phyloP scores from a whole-genome alignment of 2,113 vertebrate genomes.

The Miniopterus natalensis region DNA sequence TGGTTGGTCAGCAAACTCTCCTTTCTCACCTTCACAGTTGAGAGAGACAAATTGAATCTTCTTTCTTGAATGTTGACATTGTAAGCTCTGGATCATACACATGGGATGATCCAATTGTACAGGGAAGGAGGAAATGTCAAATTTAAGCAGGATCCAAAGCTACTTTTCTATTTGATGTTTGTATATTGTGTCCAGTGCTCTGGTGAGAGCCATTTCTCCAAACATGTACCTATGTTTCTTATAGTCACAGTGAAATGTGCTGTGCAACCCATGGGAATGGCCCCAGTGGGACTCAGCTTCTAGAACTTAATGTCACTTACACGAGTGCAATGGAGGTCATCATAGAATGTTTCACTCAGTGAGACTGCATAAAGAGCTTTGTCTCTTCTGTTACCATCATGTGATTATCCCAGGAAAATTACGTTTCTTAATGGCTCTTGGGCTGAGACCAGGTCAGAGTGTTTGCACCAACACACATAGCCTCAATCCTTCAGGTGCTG shows the following conservation, averaged over 20 bases:
- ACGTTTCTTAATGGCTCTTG: conserved; percentile 81
- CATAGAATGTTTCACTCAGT: conserved; percentile 87
- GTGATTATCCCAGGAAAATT: conserved; percentile 88
- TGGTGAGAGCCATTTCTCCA: conserved; percentile 87
- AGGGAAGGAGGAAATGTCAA: conserved; percentile 81
- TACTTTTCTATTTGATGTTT: conserved; percentile 89
- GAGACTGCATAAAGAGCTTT: conserved; percentile 88
- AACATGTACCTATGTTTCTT: conserved; percentile 89
- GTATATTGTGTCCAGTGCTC: conserved; percentile 85
- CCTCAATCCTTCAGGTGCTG: conserved; percentile 86
- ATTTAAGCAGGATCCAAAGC: conserved; percentile 87
- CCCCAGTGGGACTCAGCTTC: conserved; percentile 85
- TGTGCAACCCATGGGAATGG: conserved; percentile 85
- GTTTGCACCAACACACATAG: conserved; percentile 91
- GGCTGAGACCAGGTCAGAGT: conserved; percentile 89
- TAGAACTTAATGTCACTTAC: conserved; percentile 90
- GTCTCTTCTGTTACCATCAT: conserved; percentile 82
- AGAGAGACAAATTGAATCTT: accelerated
- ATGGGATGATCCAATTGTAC: conserved; percentile 91
- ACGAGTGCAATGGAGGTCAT: conserved; percentile 89
- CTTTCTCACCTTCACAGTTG: background rate
- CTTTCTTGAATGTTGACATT: accelerated
- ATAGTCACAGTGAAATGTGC: conserved; percentile 87
- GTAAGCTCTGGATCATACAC: conserved; percentile 89
- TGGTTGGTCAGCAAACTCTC: accelerated